These are phyloP conservation scores for Drosophila cardini DNA, from an alignment of 1,140 invertebrate species.

Conservation along the genomic window DNA sequence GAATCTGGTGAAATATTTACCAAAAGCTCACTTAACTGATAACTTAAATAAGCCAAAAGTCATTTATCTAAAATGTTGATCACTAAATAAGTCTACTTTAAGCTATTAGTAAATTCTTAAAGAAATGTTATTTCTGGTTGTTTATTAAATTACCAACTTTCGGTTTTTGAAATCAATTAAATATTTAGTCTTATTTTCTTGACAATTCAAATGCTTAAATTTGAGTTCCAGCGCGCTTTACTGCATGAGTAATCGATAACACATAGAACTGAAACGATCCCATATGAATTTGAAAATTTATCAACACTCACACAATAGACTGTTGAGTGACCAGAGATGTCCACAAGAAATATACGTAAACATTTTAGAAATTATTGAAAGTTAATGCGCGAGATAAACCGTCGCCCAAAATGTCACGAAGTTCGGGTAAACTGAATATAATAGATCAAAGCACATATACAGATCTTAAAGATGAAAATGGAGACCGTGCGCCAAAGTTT, in stretches of 20 bases:
- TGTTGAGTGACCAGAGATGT: background rate
- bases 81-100: constrained; percentile 22
- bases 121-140: background rate
- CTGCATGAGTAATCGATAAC: too few relatives aligned
- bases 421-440: constrained; percentile 56
- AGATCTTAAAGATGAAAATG: constrained; percentile 26
- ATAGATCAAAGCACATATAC: constrained; percentile 50
- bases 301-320: background rate
- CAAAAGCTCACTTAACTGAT: constrained; percentile 24
- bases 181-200: background rate
- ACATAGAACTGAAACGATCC: background rate
- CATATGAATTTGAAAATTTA: background rate
- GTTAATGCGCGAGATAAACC: background rate
- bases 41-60: constrained; percentile 46
- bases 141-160: background rate
- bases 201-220: background rate
- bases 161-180: background rate
- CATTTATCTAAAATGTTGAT: constrained; percentile 30
- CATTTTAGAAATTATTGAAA: background rate
- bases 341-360: background rate
- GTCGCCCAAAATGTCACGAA: constrained; percentile 36
- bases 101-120: constrained; percentile 17
- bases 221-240: too few relatives aligned
- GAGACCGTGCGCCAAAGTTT: background rate
- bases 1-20: constrained; percentile 20